Conservation (phyloP, 2,113 vertebrate genomes). For the Nipponia nippon region DNA sequence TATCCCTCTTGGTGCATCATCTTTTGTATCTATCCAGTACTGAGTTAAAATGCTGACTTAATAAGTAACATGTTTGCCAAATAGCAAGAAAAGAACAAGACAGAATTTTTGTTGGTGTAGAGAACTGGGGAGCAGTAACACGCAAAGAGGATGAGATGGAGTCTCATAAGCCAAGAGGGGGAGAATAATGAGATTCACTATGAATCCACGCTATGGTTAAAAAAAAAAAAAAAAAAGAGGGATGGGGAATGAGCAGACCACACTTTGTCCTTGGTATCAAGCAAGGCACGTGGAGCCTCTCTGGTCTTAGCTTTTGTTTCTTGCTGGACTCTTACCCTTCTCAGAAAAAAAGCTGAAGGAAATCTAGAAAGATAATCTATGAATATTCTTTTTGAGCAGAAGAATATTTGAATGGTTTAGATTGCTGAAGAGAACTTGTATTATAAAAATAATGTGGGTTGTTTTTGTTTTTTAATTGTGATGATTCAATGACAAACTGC, state of each 20-base stretch:
- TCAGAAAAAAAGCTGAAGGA: not conserved
- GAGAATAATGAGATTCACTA: rapidly evolving
- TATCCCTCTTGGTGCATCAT: not conserved
- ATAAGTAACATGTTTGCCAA: not conserved
- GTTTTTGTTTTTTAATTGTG: not conserved
- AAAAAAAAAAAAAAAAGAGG: not conserved
- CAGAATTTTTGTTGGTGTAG: not conserved
- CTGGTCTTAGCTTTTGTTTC: not conserved
- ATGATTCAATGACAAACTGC: not conserved
- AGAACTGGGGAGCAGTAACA: not conserved
- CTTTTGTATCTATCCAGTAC: not conserved
- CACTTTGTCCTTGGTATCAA: not conserved
- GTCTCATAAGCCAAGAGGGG: rapidly evolving
- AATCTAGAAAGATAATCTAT: not conserved
- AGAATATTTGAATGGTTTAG: not conserved
- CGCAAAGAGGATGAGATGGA: not conserved
- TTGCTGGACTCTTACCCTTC: not conserved
- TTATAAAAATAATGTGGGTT: not conserved
- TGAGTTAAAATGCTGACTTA: not conserved
- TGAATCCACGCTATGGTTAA: rapidly evolving
- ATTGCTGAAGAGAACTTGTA: not conserved
- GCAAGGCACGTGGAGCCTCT: not conserved
- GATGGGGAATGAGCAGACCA: not conserved
- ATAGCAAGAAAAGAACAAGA: not conserved
- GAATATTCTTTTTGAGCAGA: not conserved